Evolutionary conservation across 1,140 invertebrate species (phyloP).

Genomic region (Drosophila tropicalis): DNA sequence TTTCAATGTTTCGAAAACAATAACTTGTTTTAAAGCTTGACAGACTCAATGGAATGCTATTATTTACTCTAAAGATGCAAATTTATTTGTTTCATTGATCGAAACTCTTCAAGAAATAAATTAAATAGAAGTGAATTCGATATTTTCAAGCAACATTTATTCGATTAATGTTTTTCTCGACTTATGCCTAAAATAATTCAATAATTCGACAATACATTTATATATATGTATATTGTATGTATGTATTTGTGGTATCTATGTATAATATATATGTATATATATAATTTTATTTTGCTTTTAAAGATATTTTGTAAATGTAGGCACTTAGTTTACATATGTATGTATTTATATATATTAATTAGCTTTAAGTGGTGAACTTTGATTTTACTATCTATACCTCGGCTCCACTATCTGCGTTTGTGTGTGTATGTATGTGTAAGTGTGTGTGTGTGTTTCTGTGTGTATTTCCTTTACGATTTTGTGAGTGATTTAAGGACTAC

Average conservation of each 20-base stretch:
- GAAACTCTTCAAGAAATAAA: too few species aligned
- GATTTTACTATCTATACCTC: conserved; percentile 35
- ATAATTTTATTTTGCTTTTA: conserved; percentile 42
- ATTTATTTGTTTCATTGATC: too few species aligned
- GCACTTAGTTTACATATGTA: conserved; percentile 64
- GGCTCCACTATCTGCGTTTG: conserved; percentile 40
- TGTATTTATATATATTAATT: conserved; percentile 58
- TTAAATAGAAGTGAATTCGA: not conserved
- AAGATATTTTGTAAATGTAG: conserved; percentile 59
- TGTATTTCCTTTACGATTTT: conserved; percentile 46
- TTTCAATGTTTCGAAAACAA: too few species aligned
- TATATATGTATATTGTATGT: conserved; percentile 37
- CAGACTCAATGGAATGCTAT: too few species aligned
- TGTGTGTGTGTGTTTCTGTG: conserved; percentile 30
- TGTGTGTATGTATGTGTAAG: conserved; percentile 29
- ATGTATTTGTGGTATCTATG: conserved; percentile 32
- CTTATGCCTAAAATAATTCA: conserved; percentile 44
- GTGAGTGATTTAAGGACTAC: conserved; percentile 49
- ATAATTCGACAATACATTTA: conserved; percentile 26
- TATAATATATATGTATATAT: conserved; percentile 26
- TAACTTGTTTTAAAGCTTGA: too few species aligned
- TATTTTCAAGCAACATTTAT: conserved; percentile 76
- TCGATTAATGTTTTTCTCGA: conserved; percentile 53
- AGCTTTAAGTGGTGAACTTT: conserved; percentile 74
- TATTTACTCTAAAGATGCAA: too few species aligned